Conservation (phyloP, 1,140 invertebrate genomes). For the Zaprionus lachaisei region DNA sequence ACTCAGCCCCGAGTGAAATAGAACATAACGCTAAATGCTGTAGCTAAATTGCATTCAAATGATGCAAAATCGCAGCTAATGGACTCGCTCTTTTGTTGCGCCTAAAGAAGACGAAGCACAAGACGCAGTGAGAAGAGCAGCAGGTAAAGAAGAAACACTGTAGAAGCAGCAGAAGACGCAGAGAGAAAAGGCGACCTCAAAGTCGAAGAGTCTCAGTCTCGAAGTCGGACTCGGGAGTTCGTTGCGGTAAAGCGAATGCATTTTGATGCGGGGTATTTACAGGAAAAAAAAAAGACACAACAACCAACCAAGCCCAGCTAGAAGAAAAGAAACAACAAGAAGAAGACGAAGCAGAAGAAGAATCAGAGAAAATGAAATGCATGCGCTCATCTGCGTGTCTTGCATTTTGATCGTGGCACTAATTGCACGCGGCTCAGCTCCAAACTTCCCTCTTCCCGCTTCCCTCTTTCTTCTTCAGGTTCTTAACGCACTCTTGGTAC, state of each 20-base stretch:
- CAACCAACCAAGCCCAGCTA: neutral
- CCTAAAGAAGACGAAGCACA: constrained; percentile 23
- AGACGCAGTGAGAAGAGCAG: neutral
- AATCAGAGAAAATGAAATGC: constrained; percentile 46
- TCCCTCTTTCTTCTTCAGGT: neutral
- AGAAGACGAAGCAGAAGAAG: constrained; percentile 8
- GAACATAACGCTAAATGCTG: constrained; percentile 77
- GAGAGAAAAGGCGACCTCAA: constrained; percentile 72
- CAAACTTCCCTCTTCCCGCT: neutral
- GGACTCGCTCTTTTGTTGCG: constrained; percentile 66
- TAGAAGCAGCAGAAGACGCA: constrained; percentile 5
- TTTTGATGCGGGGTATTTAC: constrained; percentile 38
- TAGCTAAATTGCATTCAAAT: constrained; percentile 77
- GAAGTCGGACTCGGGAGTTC: constrained; percentile 42
- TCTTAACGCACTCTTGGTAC: neutral
- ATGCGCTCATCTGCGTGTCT: constrained; percentile 59
- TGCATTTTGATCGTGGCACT: constrained; percentile 66
- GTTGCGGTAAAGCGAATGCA: constrained; percentile 73
- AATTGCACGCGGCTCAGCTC: constrained; percentile 47
- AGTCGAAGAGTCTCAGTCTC: constrained; percentile 11
- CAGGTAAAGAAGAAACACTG: neutral
- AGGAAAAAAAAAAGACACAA: constrained; percentile 17
- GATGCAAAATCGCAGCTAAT: constrained; percentile 76
- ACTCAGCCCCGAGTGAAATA: constrained; percentile 54
- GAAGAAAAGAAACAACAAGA: constrained; percentile 22